Evolutionary conservation across 1,140 invertebrate species (phyloP), one percentile per base, ranked within the genome.

Genomic region (Drosophila sechellia): DNA sequence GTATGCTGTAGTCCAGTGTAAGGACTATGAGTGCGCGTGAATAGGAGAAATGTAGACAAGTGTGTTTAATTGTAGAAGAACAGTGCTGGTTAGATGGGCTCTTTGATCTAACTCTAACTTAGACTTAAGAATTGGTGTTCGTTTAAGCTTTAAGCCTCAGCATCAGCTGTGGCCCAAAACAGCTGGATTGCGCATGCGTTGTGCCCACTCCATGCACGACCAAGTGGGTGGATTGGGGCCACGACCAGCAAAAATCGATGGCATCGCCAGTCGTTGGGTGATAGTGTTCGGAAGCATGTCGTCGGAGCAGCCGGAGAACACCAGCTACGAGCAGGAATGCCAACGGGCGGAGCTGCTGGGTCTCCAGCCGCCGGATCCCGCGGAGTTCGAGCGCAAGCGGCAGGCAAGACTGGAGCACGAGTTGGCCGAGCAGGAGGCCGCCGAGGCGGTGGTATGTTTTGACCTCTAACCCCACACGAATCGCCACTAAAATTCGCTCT

Each of bases 291-390:
- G 40, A 20, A 64, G 55, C 59, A 86, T 80, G 81, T 65, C 80
- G 81, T 65, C 80, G 37, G 83, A 81, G 39, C 58, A 49, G 57
- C 60, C 84, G 20, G 55, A 48, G 6, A 61, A 10, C 22, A 77
- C 93, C 70, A 94, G 94, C 22, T 96, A 96, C 74, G 94, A 95
- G 90, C 94, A 95, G 86, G 95, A 95, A 13, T 96, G 95, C 80
- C 94, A 95, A 85, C 93, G 96, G 53, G 95, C 95, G 3, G 96
- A 96, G 92, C 91, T 96, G 13, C 93, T 96, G 55, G 96, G 95
- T 0, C 92, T 95, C 22, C 93, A 94, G 49, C 94, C 94, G 72
- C 95, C 95, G 0, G 93, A 93, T 69, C 93, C 94, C 84, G 95
- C 94, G 20, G 95, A 95, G 43, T 96, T 95, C 93, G 90, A 94